A percentile compares a stretch with the other conserved stretches of the same genome.
phyloP scores from a whole-genome alignment of 1,140 invertebrate genomes.

The Hylyphantes graminicola region DNA sequence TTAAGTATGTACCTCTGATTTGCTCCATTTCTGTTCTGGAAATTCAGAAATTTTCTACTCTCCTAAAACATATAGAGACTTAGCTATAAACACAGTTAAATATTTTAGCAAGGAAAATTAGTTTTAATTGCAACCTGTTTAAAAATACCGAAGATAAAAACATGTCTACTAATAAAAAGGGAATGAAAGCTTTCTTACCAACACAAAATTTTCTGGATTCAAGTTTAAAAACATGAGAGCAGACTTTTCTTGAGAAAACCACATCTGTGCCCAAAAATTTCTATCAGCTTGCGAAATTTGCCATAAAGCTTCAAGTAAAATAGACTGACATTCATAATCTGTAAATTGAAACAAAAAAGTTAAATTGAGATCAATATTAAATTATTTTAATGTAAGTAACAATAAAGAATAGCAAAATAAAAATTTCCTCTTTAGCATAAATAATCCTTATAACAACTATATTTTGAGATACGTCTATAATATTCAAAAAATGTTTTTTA shows the following conservation, averaged over 20 bases:
- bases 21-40: background rate
- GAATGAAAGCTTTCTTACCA: background rate
- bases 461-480: too few relatives aligned
- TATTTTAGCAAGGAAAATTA: background rate
- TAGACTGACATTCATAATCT: conserved; percentile 19
- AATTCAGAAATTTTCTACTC: conserved; percentile 19
- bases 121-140: background rate
- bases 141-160: background rate
- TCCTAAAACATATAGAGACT: conserved; percentile 1
- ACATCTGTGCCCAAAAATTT: background rate
- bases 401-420: too few relatives aligned
- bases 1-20: background rate
- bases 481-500: too few relatives aligned
- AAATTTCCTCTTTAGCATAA: too few relatives aligned
- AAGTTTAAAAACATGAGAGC: conserved; percentile 1
- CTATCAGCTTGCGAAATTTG: background rate
- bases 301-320: conserved; percentile 15
- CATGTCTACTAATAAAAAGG: background rate
- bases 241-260: conserved; percentile 13
- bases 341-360: background rate
- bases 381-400: too few relatives aligned
- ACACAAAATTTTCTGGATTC: background rate
- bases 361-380: too few relatives aligned
- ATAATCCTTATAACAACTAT: too few relatives aligned
- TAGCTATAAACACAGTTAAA: background rate